Evolutionary conservation across 2,888 invertebrate species (phyloP).

Genomic region (Plagiodera versicolora): DNA sequence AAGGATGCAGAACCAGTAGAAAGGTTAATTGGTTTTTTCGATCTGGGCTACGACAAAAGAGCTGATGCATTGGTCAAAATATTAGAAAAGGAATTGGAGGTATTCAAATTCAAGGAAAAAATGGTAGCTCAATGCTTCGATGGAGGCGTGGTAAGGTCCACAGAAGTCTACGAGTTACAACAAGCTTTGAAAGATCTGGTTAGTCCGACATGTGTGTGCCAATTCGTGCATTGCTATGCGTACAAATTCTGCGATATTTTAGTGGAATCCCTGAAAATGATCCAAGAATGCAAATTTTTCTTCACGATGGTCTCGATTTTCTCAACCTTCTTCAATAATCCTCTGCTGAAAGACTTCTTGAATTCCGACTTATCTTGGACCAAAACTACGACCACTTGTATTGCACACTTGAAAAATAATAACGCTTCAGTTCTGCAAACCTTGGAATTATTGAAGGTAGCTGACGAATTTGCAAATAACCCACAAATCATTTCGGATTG

Average conservation of each 20-base stretch:
- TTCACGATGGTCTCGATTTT: conserved; percentile 11
- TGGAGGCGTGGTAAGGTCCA: conserved; percentile 19
- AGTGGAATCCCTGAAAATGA: conserved; percentile 11
- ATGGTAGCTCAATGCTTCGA: conserved; percentile 21
- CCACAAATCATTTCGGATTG: conserved; percentile 1
- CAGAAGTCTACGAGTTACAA: conserved; percentile 19
- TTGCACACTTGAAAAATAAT: conserved; percentile 13
- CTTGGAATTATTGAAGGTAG: conserved; percentile 12
- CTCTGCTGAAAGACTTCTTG: background rate
- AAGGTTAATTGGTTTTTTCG: conserved; percentile 15
- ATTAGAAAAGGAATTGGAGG: conserved; percentile 16
- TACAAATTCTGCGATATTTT: conserved; percentile 16
- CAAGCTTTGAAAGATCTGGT: conserved; percentile 14
- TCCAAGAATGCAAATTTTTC: conserved; percentile 19
- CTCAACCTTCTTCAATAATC: conserved; percentile 2
- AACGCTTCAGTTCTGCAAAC: conserved; percentile 5
- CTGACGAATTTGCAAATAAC: conserved; percentile 17
- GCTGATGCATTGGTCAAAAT: conserved; percentile 13
- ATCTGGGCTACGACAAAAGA: conserved; percentile 11
- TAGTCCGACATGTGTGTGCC: background rate
- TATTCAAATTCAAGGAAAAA: conserved; percentile 19
- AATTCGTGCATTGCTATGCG: conserved; percentile 17
- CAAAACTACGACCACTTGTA: conserved; percentile 1
- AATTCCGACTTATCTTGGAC: background rate
- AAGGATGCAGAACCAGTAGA: conserved; percentile 14